Evolutionary conservation across 2,888 invertebrate genomes (phyloP).

Genomic region (Ormyrus pomaceus): DNA sequence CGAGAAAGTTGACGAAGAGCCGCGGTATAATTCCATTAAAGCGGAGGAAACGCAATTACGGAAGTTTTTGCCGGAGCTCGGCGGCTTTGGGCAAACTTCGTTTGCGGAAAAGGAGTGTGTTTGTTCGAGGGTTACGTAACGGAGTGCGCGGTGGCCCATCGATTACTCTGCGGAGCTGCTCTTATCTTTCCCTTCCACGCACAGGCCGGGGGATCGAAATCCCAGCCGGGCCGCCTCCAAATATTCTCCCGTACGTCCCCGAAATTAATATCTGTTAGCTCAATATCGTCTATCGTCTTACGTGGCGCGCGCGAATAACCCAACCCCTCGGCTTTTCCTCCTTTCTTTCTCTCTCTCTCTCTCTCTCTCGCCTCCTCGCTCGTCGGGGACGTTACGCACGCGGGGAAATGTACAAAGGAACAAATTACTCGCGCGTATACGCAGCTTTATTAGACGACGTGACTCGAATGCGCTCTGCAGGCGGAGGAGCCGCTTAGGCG

Average conservation of each 20-base stretch:
- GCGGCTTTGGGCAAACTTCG: conserved; percentile 2
- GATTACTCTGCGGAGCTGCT: conserved; percentile 62
- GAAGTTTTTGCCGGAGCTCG: conserved; percentile 2
- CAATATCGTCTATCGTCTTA: conserved; percentile 69
- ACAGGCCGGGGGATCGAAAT: conserved; percentile 65
- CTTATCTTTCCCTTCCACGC: conserved; percentile 74
- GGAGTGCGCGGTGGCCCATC: conserved; percentile 66
- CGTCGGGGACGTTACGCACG: conserved; percentile 37
- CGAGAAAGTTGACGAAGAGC: too few relatives aligned
- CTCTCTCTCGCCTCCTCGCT: background rate
- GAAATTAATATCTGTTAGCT: conserved; percentile 74
- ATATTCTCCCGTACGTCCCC: conserved; percentile 65
- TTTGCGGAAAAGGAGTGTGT: conserved; percentile 43
- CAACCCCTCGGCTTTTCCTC: background rate
- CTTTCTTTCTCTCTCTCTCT: background rate
- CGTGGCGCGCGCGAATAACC: background rate
- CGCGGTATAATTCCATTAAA: too few relatives aligned
- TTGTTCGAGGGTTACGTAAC: conserved; percentile 59
- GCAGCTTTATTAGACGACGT: conserved; percentile 63
- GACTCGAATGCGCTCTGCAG: conserved; percentile 53
- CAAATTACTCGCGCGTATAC: conserved; percentile 58
- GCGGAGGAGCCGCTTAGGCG: conserved; percentile 1
- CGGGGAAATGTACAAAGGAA: conserved; percentile 55
- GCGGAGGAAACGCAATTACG: conserved; percentile 19
- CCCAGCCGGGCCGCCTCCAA: conserved; percentile 56